phyloP scores from a whole-genome alignment of 2,888 invertebrate species.

The Eledona agricola region DNA sequence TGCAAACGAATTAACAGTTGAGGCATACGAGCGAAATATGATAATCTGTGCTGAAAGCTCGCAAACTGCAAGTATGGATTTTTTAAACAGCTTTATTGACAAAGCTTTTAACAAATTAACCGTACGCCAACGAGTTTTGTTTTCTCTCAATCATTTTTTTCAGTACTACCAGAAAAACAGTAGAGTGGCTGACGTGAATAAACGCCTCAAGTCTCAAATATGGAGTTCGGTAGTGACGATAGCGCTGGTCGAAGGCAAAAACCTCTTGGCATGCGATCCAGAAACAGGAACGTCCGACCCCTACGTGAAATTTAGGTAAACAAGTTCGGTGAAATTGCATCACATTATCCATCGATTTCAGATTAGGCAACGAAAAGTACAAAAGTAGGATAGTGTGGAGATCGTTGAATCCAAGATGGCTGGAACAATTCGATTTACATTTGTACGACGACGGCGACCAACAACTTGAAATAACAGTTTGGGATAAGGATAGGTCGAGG shows the following conservation, averaged over 20 bases:
- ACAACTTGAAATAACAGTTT: slow-evolving; percentile 89
- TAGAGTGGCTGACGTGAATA: slow-evolving; percentile 81
- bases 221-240: slow-evolving; percentile 98
- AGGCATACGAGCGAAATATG: no score
- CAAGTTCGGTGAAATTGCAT: slow-evolving; percentile 1
- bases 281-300: slow-evolving; percentile 91
- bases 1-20: no score
- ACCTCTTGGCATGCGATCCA: slow-evolving; percentile 86
- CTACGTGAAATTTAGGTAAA: slow-evolving; percentile 93
- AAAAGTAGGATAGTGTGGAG: slow-evolving; percentile 92
- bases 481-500: slow-evolving; percentile 87
- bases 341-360: slow-evolving; percentile 53
- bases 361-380: slow-evolving; percentile 96
- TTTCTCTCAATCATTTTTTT: no score
- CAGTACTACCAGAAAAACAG: slow-evolving; percentile 84
- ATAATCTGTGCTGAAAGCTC: no score
- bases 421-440: slow-evolving; percentile 97
- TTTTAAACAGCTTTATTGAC: no score
- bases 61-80: no score
- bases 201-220: slow-evolving; percentile 89
- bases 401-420: slow-evolving; percentile 88
- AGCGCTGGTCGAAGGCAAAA: slow-evolving; percentile 94
- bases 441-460: slow-evolving; percentile 94
- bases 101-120: no score
- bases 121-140: no score